Base-by-base conservation (phyloP, 2,113 vertebrate genomes). In the Tyrannus savana region DNA sequence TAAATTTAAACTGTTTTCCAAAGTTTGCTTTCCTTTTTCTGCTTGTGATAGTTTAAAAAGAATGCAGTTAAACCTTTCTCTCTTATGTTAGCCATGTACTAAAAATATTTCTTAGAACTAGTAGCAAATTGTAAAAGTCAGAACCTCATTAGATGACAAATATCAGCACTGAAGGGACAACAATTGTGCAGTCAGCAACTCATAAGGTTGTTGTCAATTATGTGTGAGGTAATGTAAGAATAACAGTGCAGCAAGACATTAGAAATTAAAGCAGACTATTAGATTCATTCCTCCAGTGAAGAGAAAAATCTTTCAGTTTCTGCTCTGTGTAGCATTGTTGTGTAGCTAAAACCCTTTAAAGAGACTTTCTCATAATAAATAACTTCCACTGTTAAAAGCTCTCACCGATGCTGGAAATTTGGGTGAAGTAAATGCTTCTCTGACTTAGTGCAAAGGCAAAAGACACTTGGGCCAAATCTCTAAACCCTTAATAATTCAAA, bases 401-500 rank as follows among this genome's bases (percentile, higher is more conserved):
- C 8, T 58, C 8, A 42, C 35, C 84, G 69, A 42, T 59, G 42
- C 35, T 87, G n/a, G 19, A 75, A 27, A 69, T 87, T 31, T 73
- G 37, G n/a, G 12, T 80, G 72, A 93, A 82, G n/a, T 66, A 84
- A 94, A 66, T 2, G 4, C 31, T 87, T 37, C 27, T 85, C 58
- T 62, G 69, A 67, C 59, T 87, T 35, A 60, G 39, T 11, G 37
- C 19, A 85, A 53, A 3, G 8, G 64, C 22, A 81, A 63, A 82
- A 90, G 85, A 73, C n/a, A 66, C 14, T 86, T 56, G 66, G 89
- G 46, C 93, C 84, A 95, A 77, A 76, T 8, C 15, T 73, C 23
- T 79, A 0, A 50, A 50, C 14, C 46, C 73, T 95, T 73, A 97
- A 96, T 89, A 94, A 94, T 93, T 94, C 75, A 94, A 42, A 89